phyloP scores from a whole-genome alignment of 1,140 invertebrate species.

The Pogonus chalceus region DNA sequence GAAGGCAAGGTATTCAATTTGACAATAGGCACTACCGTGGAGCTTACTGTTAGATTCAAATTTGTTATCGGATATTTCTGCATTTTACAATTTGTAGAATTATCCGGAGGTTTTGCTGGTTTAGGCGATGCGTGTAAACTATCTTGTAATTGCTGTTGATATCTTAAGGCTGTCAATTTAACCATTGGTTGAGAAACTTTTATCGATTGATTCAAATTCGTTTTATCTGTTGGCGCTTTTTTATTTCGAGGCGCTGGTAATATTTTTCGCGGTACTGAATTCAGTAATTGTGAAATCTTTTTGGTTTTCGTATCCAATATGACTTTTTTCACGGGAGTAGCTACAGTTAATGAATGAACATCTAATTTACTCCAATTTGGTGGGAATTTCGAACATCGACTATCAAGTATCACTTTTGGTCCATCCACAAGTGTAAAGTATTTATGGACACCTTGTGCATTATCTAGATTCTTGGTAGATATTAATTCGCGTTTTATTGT shows the following conservation, averaged over 20 bases:
- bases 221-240: conserved; percentile 19
- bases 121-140: conserved; percentile 31
- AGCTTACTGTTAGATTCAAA: conserved; percentile 1
- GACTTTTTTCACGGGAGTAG: conserved; percentile 10
- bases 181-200: conserved; percentile 22
- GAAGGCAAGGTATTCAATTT: conserved; percentile 31
- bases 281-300: conserved; percentile 14
- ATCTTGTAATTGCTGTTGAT: conserved; percentile 24
- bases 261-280: conserved; percentile 31
- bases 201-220: conserved; percentile 18
- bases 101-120: conserved; percentile 29
- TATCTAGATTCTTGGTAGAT: conserved; percentile 8
- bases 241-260: conserved; percentile 30
- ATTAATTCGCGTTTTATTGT: conserved; percentile 14
- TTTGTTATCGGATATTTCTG: not conserved
- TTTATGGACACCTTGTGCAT: conserved; percentile 3
- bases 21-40: conserved; percentile 30
- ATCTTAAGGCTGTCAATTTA: conserved; percentile 27
- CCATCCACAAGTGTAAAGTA: conserved; percentile 18
- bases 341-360: conserved; percentile 4
- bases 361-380: not conserved
- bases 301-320: not conserved
- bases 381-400: not conserved
- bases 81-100: too few relatives aligned
- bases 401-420: conserved; percentile 11